Percentiles rank a stretch among this genome's conserved stretches.
These are phyloP conservation scores for Agraylea sexmaculata DNA, from an alignment of 1,140 invertebrate genomes.

Conservation along the genomic window DNA sequence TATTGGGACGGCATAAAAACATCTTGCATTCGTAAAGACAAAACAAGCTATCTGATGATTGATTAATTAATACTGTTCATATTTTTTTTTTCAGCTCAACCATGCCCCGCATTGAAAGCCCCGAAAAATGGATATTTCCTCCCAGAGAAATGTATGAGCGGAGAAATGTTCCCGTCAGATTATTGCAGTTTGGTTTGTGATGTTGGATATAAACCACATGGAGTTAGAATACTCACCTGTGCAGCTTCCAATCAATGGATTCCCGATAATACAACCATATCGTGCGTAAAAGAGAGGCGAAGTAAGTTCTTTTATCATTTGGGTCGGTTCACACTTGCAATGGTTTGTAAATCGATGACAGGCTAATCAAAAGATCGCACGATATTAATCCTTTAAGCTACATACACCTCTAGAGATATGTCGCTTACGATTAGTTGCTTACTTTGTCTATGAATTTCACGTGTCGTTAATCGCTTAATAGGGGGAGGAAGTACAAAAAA, in stretches of 20 bases:
- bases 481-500: too few relatives aligned
- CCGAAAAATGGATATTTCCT: conserved; percentile 34
- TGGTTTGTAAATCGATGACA: background rate
- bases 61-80: conserved; percentile 3
- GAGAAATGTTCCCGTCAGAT: conserved; percentile 30
- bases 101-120: conserved; percentile 30
- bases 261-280: conserved; percentile 14
- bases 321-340: background rate
- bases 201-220: conserved; percentile 26
- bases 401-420: background rate
- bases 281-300: conserved; percentile 22
- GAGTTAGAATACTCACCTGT: conserved; percentile 13
- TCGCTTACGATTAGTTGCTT: background rate
- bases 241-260: conserved; percentile 15
- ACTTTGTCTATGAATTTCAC: too few relatives aligned
- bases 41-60: conserved; percentile 4
- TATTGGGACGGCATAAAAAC: conserved; percentile 40
- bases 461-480: too few relatives aligned
- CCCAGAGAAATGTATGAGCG: conserved; percentile 32
- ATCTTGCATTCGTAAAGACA: conserved; percentile 37
- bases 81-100: conserved; percentile 22
- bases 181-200: conserved; percentile 33
- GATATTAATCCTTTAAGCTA: background rate
- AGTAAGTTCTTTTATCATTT: conserved; percentile 3
- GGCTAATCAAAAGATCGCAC: background rate